phyloP scores from a whole-genome alignment of 2,888 invertebrate genomes.

The Lamellibrachia columna region DNA sequence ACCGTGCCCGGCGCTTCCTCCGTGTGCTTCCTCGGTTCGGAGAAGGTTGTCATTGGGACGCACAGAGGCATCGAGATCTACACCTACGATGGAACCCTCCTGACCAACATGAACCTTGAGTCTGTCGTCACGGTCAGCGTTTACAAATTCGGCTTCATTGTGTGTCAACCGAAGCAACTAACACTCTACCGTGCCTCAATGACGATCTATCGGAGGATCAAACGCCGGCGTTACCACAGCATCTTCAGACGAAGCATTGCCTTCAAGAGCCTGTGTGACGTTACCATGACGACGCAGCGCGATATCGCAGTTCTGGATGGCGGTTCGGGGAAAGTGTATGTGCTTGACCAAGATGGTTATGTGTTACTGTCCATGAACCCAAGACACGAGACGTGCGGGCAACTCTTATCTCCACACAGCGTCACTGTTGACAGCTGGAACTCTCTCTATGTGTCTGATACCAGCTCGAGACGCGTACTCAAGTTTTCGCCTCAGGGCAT shows the following conservation, averaged over 20 bases:
- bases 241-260: slow-evolving; percentile 19
- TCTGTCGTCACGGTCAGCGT: slow-evolving; percentile 22
- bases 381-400: slow-evolving; percentile 29
- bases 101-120: slow-evolving; percentile 27
- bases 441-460: slow-evolving; percentile 35
- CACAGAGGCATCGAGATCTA: slow-evolving; percentile 39
- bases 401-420: slow-evolving; percentile 27
- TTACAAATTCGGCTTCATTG: slow-evolving; percentile 36
- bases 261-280: slow-evolving; percentile 32
- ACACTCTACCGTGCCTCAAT: slow-evolving; percentile 24
- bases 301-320: slow-evolving; percentile 28
- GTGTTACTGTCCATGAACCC: slow-evolving; percentile 26
- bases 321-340: slow-evolving; percentile 20
- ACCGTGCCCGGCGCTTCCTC: slow-evolving; percentile 36
- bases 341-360: slow-evolving; percentile 32
- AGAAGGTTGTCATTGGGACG: slow-evolving; percentile 34
- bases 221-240: background rate
- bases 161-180: slow-evolving; percentile 28
- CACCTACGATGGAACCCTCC: slow-evolving; percentile 13
- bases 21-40: slow-evolving; percentile 28
- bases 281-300: slow-evolving; percentile 27
- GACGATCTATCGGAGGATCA: slow-evolving; percentile 20
- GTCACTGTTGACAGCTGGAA: slow-evolving; percentile 30
- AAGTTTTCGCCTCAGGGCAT: slow-evolving; percentile 30
- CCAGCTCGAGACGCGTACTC: slow-evolving; percentile 31